phyloP scores from a whole-genome alignment of 2,113 vertebrate species.

The Sisor rabdophorus region DNA sequence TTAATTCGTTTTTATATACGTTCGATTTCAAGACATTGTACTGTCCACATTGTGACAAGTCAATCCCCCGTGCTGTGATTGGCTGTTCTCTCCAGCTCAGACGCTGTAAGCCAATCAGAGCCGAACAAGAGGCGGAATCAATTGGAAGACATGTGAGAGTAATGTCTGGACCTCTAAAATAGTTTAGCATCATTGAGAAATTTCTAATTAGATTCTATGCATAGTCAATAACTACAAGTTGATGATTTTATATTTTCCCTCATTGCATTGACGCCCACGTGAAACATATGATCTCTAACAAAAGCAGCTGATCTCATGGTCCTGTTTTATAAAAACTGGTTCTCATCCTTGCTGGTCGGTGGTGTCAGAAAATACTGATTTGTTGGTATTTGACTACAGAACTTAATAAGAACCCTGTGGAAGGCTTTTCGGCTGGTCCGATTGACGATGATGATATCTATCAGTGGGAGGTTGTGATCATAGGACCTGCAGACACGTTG shows the following conservation, averaged over 20 bases:
- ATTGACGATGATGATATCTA: constrained; percentile 76
- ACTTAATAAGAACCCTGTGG: constrained; percentile 75
- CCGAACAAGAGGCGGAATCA: background rate
- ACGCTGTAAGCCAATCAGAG: background rate
- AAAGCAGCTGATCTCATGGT: background rate
- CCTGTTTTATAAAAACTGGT: background rate
- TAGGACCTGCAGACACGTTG: constrained; percentile 74
- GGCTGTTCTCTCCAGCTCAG: background rate
- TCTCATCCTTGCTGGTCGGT: background rate
- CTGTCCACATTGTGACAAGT: background rate
- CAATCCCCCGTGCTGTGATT: background rate
- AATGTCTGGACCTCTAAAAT: background rate
- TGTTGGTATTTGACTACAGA: constrained; percentile 51
- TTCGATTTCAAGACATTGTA: background rate
- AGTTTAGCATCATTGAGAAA: background rate
- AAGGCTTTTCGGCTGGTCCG: constrained; percentile 74
- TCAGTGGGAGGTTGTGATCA: constrained; percentile 75
- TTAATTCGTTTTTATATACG: background rate
- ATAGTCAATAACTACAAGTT: background rate
- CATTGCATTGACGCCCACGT: background rate
- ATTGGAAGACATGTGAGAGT: background rate
- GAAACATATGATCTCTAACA: background rate
- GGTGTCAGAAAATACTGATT: background rate
- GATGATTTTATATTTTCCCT: too few relatives aligned
- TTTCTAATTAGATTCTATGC: background rate